Conservation (phyloP, 2,888 invertebrate genomes). For the Schrankia costaestrigalis region DNA sequence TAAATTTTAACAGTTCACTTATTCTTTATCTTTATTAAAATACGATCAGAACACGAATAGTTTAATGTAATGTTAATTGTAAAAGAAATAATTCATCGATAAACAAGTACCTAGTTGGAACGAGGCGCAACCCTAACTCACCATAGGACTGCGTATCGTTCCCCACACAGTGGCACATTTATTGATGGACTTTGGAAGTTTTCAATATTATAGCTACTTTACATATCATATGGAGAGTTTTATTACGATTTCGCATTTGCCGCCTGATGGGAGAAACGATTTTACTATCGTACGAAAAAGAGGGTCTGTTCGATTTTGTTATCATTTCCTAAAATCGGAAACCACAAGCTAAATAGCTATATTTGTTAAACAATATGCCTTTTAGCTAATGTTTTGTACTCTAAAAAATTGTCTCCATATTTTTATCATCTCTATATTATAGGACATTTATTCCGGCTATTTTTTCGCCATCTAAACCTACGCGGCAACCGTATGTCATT, state of each 20-base stretch:
- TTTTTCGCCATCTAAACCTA: conserved; percentile 50
- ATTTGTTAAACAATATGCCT: conserved; percentile 1
- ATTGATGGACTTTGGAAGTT: conserved; percentile 80
- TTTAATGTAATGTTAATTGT: too few species aligned
- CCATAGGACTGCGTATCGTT: conserved; percentile 51
- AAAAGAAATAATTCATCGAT: not conserved
- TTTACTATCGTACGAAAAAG: conserved; percentile 43
- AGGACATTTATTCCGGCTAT: conserved; percentile 36
- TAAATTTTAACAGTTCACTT: too few species aligned
- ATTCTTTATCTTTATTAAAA: too few species aligned
- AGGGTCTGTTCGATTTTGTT: conserved; percentile 35
- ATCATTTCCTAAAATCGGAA: conserved; percentile 18
- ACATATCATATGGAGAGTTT: conserved; percentile 76
- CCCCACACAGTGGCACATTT: conserved; percentile 73
- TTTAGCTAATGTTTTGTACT: conserved; percentile 11
- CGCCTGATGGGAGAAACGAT: conserved; percentile 71
- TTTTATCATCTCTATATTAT: conserved; percentile 28
- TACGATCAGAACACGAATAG: too few species aligned
- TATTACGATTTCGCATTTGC: conserved; percentile 81
- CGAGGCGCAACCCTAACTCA: conserved; percentile 27
- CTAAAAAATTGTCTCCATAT: conserved; percentile 25
- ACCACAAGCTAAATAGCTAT: not conserved
- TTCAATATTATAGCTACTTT: conserved; percentile 80
- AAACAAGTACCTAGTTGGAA: not conserved
- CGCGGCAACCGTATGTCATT: conserved; percentile 72